Evolutionary conservation across 2,113 vertebrate genomes (phyloP), one percentile per base, ranked within the genome.

Genomic region (Malurus alboscapulatus): DNA sequence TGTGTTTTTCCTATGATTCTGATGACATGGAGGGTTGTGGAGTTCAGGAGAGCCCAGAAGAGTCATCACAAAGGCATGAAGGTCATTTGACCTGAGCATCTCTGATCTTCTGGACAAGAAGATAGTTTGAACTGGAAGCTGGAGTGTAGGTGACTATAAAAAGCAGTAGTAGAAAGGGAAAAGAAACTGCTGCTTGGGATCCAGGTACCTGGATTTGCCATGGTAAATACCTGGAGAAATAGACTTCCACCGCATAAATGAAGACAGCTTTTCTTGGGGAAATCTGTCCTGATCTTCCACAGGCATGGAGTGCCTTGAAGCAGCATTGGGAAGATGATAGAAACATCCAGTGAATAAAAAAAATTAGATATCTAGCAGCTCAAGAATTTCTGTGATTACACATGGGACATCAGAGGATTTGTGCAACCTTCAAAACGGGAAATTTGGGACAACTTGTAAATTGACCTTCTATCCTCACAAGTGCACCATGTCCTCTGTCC

Each of bases 401-500:
- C 3, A 3, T 29, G n/a, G 58, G 32, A 53, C 34, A 51, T 63
- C 15, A 47, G 61, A 51, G 42, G 55, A 66, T 82, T 30, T 42
- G 24, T 19, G 22, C 17, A 87, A 66, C 32, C 26, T 78, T 50
- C 38, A 54, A 47, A 87, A 54, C 51, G 53, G 42, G 42, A 65
- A 50, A 19, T 13, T 14, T 27, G 14, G 47, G 29, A 65, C 21
- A 81, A 53, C 5, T 74, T 63, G 3, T 22, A 15, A 47, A 27
- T 58, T 55, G 19, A 27, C 27, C 17, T 73, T 76, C 25, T 72
- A 38, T 58, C 58, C 26, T 68, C 30, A 32, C 42, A 57, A 67
- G 29, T 22, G 26, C 16, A 73, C 0, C 0, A 0, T 38, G 3
- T 42, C 32, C 24, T 77, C 62, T 2, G 1, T 45, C 38, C 67